Percentiles rank a stretch among this genome's conserved stretches.
These are phyloP conservation scores for Helicolenus hilgendorfi DNA, from an alignment of 2,797 vertebrate genomes.

Conservation along the genomic window DNA sequence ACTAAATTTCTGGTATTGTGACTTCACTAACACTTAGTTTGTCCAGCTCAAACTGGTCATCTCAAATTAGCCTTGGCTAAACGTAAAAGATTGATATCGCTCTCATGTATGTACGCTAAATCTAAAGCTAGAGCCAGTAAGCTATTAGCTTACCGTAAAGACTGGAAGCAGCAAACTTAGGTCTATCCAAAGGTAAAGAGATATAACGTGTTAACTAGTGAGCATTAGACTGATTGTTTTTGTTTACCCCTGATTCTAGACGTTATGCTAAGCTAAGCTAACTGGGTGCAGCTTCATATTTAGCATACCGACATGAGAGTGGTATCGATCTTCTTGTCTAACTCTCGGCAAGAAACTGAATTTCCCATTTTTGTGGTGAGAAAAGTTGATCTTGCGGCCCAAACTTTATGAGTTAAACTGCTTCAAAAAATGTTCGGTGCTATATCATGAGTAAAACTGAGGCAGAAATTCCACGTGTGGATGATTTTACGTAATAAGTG, in stretches of 20 bases:
- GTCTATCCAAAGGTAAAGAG: not conserved
- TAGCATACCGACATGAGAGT: not conserved
- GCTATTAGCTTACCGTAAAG: not conserved
- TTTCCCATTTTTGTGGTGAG: not conserved
- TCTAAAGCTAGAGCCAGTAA: not conserved
- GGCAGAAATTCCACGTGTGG: not conserved
- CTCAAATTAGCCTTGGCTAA: not conserved
- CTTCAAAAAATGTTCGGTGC: not conserved
- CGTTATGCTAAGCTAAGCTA: not conserved
- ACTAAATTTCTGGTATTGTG: not conserved
- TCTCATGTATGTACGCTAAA: not conserved
- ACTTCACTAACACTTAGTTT: not conserved
- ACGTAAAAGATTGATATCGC: not conserved
- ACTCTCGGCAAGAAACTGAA: not conserved
- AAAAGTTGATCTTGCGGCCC: not conserved
- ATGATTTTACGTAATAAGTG: not conserved
- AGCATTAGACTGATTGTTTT: not conserved
- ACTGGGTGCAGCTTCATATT: not conserved
- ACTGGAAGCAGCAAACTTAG: not conserved
- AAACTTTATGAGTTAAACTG: not conserved
- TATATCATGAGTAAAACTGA: not conserved
- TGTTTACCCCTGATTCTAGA: not conserved
- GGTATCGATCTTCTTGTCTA: not conserved
- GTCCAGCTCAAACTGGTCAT: not conserved
- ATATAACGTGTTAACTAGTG: too few species aligned